Evolutionary conservation across 2,113 vertebrate genomes (phyloP).

Genomic region (Dromaius novaehollandiae): DNA sequence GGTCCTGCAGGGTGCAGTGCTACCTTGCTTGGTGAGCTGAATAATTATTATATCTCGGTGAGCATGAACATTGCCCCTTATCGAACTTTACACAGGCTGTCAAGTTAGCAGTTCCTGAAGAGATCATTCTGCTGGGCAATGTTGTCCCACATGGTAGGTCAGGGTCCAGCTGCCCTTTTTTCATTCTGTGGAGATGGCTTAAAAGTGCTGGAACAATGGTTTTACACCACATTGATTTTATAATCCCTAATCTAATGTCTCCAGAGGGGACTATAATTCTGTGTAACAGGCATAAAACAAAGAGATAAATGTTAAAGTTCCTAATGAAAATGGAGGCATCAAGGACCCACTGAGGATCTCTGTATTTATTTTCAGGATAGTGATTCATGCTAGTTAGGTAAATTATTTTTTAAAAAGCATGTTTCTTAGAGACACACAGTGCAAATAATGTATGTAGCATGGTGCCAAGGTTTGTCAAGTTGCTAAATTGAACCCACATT

Average conservation of each 20-base stretch:
- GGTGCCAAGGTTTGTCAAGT: neutral
- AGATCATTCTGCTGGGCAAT: slow-evolving; percentile 11
- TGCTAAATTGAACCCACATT: neutral
- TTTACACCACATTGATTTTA: slow-evolving; percentile 69
- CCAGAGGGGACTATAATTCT: slow-evolving; percentile 55
- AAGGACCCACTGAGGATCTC: slow-evolving; percentile 20
- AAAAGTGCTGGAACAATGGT: slow-evolving; percentile 61
- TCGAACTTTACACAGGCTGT: slow-evolving; percentile 68
- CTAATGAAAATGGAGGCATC: slow-evolving; percentile 46
- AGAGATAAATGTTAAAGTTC: slow-evolving; percentile 65
- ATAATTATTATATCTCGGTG: slow-evolving; percentile 72
- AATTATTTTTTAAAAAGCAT: slow-evolving; percentile 27
- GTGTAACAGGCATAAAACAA: slow-evolving; percentile 61
- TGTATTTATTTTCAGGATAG: slow-evolving; percentile 31
- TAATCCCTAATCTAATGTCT: slow-evolving; percentile 71
- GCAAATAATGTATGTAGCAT: neutral
- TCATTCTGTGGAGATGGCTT: slow-evolving; percentile 50
- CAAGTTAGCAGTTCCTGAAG: slow-evolving; percentile 30
- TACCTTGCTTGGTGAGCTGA: slow-evolving; percentile 63
- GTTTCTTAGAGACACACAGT: neutral
- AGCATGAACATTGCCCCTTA: slow-evolving; percentile 57
- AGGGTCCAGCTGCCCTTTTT: slow-evolving; percentile 41
- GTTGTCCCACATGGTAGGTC: slow-evolving; percentile 31
- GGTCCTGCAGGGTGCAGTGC: slow-evolving; percentile 50
- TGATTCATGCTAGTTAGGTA: neutral